A percentile compares a stretch with the other conserved stretches of the same genome.
Conservation (phyloP, 1,140 invertebrate species). For the Drosophila albomicans region DNA sequence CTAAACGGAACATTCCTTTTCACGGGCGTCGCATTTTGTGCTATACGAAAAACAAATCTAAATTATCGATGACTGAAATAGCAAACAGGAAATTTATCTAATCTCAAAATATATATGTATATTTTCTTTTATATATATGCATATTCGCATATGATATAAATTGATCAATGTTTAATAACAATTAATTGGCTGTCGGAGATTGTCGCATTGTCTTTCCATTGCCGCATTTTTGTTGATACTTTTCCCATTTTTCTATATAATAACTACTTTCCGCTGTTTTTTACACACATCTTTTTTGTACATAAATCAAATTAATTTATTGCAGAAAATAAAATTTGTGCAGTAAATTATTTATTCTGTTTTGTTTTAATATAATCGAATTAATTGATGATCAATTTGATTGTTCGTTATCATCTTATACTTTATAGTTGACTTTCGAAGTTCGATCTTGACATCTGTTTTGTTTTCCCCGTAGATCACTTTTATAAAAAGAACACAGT, state of each 20-base stretch:
- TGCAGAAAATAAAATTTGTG: slow-evolving; percentile 11
- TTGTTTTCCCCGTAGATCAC: no score
- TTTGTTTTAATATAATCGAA: no score
- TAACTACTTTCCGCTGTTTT: not conserved
- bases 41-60: slow-evolving; percentile 24
- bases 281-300: slow-evolving; percentile 29
- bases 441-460: no score
- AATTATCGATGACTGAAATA: slow-evolving; percentile 59
- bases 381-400: no score
- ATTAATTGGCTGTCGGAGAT: slow-evolving; percentile 27
- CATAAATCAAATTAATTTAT: slow-evolving; percentile 30
- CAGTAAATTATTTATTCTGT: not conserved
- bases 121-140: slow-evolving; percentile 10
- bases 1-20: slow-evolving; percentile 59
- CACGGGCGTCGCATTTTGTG: slow-evolving; percentile 35
- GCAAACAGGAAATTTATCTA: slow-evolving; percentile 28
- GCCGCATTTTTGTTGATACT: slow-evolving; percentile 21
- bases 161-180: not conserved
- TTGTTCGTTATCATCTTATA: no score
- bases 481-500: not conserved
- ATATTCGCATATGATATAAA: not conserved
- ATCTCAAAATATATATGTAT: slow-evolving; percentile 18
- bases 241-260: slow-evolving; percentile 11
- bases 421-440: no score
- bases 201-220: slow-evolving; percentile 24